Evolutionary conservation across 2,797 vertebrate species (phyloP).

Genomic region (Poeciliopsis presidionis): DNA sequence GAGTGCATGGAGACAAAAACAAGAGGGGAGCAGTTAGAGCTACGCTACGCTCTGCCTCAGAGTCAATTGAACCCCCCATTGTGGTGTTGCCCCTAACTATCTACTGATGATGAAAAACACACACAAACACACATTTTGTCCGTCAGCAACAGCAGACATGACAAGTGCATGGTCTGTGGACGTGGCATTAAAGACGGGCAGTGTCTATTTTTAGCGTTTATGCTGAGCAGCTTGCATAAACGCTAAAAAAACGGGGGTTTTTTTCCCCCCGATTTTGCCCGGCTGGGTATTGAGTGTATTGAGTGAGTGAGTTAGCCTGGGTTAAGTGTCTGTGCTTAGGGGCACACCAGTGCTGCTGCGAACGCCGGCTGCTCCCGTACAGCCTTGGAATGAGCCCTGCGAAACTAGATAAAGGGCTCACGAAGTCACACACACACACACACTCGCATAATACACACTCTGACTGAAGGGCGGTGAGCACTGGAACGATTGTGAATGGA

Average conservation of each 20-base stretch:
- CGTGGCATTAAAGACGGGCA: slow-evolving; percentile 56
- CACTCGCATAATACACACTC: slow-evolving; percentile 13
- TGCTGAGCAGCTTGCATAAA: slow-evolving; percentile 64
- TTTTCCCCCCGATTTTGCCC: slow-evolving; percentile 64
- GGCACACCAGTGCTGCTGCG: slow-evolving; percentile 73
- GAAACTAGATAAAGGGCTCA: slow-evolving; percentile 70
- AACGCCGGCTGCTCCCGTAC: slow-evolving; percentile 64
- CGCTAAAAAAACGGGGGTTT: slow-evolving; percentile 32
- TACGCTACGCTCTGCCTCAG: slow-evolving; percentile 64
- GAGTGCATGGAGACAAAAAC: slow-evolving; percentile 39
- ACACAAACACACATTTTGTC: slow-evolving; percentile 32
- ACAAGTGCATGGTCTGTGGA: slow-evolving; percentile 62
- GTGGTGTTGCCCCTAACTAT: slow-evolving; percentile 59
- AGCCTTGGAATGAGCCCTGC: slow-evolving; percentile 61
- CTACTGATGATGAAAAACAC: slow-evolving; percentile 49
- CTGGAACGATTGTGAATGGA: slow-evolving; percentile 31
- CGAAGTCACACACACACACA: slow-evolving; percentile 32
- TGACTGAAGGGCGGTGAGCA: slow-evolving; percentile 12
- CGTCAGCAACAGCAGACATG: slow-evolving; percentile 57
- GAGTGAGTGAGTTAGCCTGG: slow-evolving; percentile 76
- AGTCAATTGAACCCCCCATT: slow-evolving; percentile 61
- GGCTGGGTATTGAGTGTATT: slow-evolving; percentile 75
- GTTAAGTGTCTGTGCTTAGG: slow-evolving; percentile 80
- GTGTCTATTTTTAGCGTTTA: slow-evolving; percentile 66
- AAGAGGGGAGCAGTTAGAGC: slow-evolving; percentile 62